A percentile compares a stretch with the other conserved stretches of the same genome.
These are phyloP conservation scores for Neuroscelio doddi DNA, from an alignment of 2,888 invertebrate species.

Conservation along the genomic window DNA sequence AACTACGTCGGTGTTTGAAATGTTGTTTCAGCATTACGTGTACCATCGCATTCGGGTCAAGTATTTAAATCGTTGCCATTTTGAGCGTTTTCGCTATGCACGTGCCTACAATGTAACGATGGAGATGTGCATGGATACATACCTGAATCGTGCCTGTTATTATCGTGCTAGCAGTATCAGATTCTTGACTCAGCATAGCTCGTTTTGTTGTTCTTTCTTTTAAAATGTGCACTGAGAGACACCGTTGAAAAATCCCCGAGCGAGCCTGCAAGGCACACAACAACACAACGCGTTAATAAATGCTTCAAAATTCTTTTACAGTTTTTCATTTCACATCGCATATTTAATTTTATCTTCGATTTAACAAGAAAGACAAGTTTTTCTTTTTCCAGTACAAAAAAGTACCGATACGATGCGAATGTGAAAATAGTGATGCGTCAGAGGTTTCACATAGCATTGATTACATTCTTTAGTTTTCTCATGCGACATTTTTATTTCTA, in stretches of 20 bases:
- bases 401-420: too few relatives aligned
- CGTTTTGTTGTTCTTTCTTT: conserved; percentile 6
- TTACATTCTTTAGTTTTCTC: too few relatives aligned
- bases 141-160: conserved; percentile 9
- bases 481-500: too few relatives aligned
- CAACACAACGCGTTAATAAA: not conserved
- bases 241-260: conserved; percentile 1
- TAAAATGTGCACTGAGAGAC: not conserved
- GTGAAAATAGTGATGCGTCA: too few relatives aligned
- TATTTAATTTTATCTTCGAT: too few relatives aligned
- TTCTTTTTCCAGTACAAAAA: too few relatives aligned
- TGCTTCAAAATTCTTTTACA: too few relatives aligned
- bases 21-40: conserved; percentile 8
- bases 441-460: too few relatives aligned
- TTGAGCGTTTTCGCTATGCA: conserved; percentile 9
- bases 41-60: conserved; percentile 10
- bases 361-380: too few relatives aligned
- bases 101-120: conserved; percentile 1
- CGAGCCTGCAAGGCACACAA: conserved; percentile 1
- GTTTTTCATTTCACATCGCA: too few relatives aligned
- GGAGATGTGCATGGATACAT: conserved; percentile 5
- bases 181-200: conserved; percentile 13
- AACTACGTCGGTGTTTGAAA: not conserved
- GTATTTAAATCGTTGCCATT: conserved; percentile 15
- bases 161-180: conserved; percentile 6